phyloP scores from a whole-genome alignment of 2,797 vertebrate genomes.

The Florisuga fusca region DNA sequence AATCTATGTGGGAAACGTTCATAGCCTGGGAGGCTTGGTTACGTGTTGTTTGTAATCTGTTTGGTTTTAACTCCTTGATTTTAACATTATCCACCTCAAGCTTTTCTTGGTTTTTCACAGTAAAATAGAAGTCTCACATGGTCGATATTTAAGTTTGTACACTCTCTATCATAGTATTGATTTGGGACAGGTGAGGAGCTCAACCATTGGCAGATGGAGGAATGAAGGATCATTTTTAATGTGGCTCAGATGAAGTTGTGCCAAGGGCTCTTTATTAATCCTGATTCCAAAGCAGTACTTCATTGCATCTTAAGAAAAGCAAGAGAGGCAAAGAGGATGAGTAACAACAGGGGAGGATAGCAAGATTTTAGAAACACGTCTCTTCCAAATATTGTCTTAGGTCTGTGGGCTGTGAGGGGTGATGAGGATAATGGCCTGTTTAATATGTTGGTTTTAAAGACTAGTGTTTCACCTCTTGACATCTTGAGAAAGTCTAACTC shows the following conservation, averaged over 20 bases:
- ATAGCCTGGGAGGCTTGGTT: not conserved
- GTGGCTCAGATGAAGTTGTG: not conserved
- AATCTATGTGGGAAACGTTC: not conserved
- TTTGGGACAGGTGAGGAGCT: conserved; percentile 40
- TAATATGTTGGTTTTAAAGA: conserved; percentile 48
- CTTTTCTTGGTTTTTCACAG: not conserved
- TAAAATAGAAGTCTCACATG: not conserved
- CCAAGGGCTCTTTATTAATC: conserved; percentile 11
- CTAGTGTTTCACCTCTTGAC: not conserved
- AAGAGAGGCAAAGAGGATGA: not conserved
- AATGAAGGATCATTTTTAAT: conserved; percentile 51
- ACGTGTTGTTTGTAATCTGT: not conserved
- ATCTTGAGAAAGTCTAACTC: conserved; percentile 5
- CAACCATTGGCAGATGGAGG: not conserved
- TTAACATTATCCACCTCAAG: not conserved
- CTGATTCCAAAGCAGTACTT: not conserved
- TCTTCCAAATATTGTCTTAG: not conserved
- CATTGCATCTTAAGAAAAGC: not conserved
- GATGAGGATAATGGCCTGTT: not conserved
- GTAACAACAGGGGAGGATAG: not conserved
- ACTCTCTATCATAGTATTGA: conserved; percentile 30
- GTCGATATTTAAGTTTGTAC: conserved; percentile 7
- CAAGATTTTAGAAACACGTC: not conserved
- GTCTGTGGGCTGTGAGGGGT: not conserved
- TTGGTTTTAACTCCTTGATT: conserved; percentile 5